Base-by-base conservation (phyloP, 2,113 vertebrate genomes). In the Monopterus albus region DNA sequence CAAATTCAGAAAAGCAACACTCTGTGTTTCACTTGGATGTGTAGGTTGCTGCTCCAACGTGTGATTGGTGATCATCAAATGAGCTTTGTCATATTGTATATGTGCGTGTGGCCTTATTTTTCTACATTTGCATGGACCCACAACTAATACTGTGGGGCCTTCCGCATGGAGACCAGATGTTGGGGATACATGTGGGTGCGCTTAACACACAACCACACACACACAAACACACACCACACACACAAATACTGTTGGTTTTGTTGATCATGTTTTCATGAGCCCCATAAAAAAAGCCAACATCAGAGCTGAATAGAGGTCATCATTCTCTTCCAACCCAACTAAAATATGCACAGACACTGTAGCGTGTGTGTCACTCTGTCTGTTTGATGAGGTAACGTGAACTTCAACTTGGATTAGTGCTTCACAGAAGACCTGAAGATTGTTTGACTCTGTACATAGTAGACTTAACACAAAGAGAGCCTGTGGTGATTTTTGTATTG, bases 191-290 rank as follows among this genome's bases (percentile, higher is more conserved):
- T 31, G 29, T 31, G 29, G 3, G 40, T 15, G 39, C 47, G n/a
- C n/a, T n/a, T n/a, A n/a, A 75, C 51, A 57, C 28, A 28, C 15
- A 42, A 28, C 62, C 45, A 43, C 33, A 46, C 18, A 45, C 18
- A 21, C 18, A 28, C 18, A n/a, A 8, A 23, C 10, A 17, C 8
- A 28, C 18, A 38, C 57, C 15, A 53, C 36, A 72, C 59, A 49
- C 25, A 49, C 29, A 43, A 47, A 78, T 28, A 52, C 14, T 6
- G 23, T 51, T 86, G 71, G 72, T 81, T 81, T 55, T 86, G 86
- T 89, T 88, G 82, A 78, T 78, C 52, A 46, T 69, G 88, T 89
- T 86, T 87, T 86, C 87, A 89, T 86, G 86, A 82, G 64, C 66
- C 63, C 78, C 67, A 52, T 64, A 29, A 43, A 43, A 42, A 80